phyloP scores from a whole-genome alignment of 2,888 invertebrate genomes.

The Melieria picta region DNA sequence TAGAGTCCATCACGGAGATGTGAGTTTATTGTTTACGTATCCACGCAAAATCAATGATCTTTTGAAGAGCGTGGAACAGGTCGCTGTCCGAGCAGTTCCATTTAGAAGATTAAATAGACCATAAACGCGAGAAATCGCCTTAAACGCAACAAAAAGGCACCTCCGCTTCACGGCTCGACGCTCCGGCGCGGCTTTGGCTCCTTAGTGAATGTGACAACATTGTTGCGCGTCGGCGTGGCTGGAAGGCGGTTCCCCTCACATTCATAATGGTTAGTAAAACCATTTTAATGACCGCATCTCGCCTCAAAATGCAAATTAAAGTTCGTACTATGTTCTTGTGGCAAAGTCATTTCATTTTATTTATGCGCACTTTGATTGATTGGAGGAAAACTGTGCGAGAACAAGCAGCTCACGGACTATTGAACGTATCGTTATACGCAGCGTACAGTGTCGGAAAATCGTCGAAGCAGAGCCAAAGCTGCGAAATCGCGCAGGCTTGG shows the following conservation, averaged over 20 bases:
- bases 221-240: constrained; percentile 26
- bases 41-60: constrained; percentile 37
- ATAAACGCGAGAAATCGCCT: constrained; percentile 37
- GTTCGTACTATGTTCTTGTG: background rate
- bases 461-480: background rate
- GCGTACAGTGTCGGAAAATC: no score
- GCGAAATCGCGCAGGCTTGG: background rate
- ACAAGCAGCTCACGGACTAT: no score
- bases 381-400: constrained; percentile 31
- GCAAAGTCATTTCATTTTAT: constrained; percentile 31
- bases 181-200: background rate
- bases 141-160: constrained; percentile 26
- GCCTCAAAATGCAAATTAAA: constrained; percentile 37
- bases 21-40: constrained; percentile 34
- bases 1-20: constrained; percentile 34
- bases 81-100: constrained; percentile 26
- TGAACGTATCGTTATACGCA: no score
- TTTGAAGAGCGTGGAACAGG: constrained; percentile 18
- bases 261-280: constrained; percentile 36
- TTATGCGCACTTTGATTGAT: constrained; percentile 38
- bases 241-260: constrained; percentile 24
- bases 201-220: constrained; percentile 36
- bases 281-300: constrained; percentile 40
- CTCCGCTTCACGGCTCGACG: background rate
- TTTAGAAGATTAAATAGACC: constrained; percentile 40